A percentile compares a stretch with the other conserved stretches of the same genome.
Conservation (phyloP, 2,888 invertebrate species). For the Nineta flava region DNA sequence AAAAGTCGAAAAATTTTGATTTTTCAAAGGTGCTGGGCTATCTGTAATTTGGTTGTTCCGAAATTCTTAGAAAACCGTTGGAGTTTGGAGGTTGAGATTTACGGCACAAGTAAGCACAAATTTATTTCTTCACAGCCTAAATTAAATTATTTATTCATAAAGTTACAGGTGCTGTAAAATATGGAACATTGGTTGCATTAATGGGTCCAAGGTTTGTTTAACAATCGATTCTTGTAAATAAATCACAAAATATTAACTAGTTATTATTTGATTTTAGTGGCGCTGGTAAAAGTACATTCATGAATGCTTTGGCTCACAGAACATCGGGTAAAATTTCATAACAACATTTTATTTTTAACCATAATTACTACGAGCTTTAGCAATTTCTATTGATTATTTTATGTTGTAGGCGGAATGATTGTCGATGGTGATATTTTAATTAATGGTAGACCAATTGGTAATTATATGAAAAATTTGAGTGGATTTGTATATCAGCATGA, state of each 20-base stretch:
- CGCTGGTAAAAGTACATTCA: slow-evolving; percentile 78
- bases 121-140: too few species aligned
- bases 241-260: slow-evolving; percentile 3
- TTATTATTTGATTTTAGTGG: slow-evolving; percentile 39
- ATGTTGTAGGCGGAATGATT: slow-evolving; percentile 50
- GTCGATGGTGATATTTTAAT: slow-evolving; percentile 69
- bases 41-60: too few species aligned
- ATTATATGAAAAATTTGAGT: slow-evolving; percentile 64
- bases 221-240: slow-evolving; percentile 6
- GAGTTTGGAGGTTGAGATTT: too few species aligned
- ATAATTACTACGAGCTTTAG: neutral
- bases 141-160: slow-evolving; percentile 16
- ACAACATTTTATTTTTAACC: neutral
- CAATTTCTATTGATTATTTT: slow-evolving; percentile 7
- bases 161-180: slow-evolving; percentile 68
- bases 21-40: too few species aligned
- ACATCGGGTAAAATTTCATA: slow-evolving; percentile 50
- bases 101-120: too few species aligned
- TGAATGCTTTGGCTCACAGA: slow-evolving; percentile 68
- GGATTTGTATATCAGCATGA: slow-evolving; percentile 91
- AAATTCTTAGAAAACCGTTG: too few species aligned
- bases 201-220: slow-evolving; percentile 60
- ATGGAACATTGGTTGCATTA: slow-evolving; percentile 66
- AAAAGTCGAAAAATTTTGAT: too few species aligned
- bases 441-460: slow-evolving; percentile 53